These are phyloP conservation scores for Bibio marci DNA, from an alignment of 2,888 invertebrate genomes.

Conservation along the genomic window DNA sequence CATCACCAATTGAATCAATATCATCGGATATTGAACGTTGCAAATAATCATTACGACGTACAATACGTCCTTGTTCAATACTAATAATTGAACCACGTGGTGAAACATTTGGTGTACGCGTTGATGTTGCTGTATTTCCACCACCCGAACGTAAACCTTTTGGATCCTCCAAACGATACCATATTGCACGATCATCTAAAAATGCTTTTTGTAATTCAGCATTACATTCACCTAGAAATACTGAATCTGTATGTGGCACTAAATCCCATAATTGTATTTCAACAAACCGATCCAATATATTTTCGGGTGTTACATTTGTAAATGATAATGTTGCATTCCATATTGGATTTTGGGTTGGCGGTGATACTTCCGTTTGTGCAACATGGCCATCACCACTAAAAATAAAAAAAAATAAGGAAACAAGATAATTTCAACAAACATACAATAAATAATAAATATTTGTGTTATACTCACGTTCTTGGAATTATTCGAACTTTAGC, in stretches of 20 bases:
- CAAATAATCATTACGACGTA: conserved; percentile 50
- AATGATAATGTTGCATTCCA: conserved; percentile 87
- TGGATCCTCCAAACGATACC: conserved; percentile 78
- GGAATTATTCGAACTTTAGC: conserved; percentile 67
- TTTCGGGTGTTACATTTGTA: conserved; percentile 58
- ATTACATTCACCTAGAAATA: conserved; percentile 64
- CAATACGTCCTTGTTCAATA: conserved; percentile 42
- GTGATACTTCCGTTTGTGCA: conserved; percentile 69
- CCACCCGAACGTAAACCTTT: conserved; percentile 38
- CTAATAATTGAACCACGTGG: conserved; percentile 61
- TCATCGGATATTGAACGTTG: conserved; percentile 62
- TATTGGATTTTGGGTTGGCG: conserved; percentile 72
- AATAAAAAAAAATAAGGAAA: conserved; percentile 6
- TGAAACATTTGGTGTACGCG: conserved; percentile 46
- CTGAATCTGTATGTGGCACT: conserved; percentile 64
- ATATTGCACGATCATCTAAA: conserved; percentile 72
- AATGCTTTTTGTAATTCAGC: conserved; percentile 52
- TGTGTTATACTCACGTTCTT: conserved; percentile 51
- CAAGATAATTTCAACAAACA: no score
- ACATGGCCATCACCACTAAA: conserved; percentile 55
- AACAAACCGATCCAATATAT: conserved; percentile 60
- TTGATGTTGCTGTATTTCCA: conserved; percentile 34
- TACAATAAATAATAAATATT: no score
- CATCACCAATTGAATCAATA: conserved; percentile 58
- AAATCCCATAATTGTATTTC: conserved; percentile 83